These are phyloP conservation scores for Phalangium opilio DNA, from an alignment of 2,888 invertebrate species.

Conservation along the genomic window DNA sequence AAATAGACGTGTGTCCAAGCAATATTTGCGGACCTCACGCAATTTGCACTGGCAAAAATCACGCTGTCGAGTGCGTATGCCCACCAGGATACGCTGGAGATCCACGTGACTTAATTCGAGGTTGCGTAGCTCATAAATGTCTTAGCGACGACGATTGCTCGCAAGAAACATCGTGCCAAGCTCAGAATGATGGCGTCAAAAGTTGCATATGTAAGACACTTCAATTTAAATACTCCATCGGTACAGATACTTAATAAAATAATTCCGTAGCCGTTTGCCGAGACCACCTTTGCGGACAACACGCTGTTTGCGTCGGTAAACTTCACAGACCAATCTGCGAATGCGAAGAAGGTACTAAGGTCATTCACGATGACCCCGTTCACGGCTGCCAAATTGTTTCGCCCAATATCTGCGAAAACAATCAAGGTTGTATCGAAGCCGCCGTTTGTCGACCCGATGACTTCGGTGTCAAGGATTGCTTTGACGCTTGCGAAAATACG, in stretches of 20 bases:
- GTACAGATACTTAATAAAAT: neutral
- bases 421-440: neutral
- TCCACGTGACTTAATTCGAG: conserved; percentile 58
- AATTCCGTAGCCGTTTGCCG: conserved; percentile 4
- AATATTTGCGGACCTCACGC: conserved; percentile 61
- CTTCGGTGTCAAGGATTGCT: neutral
- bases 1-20: too few relatives aligned
- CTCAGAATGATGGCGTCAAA: too few relatives aligned
- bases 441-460: neutral
- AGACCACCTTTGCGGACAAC: conserved; percentile 46
- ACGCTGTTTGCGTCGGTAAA: conserved; percentile 63
- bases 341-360: conserved; percentile 59
- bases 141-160: too few relatives aligned
- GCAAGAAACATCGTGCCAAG: too few relatives aligned
- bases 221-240: too few relatives aligned
- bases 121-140: conserved; percentile 38
- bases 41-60: conserved; percentile 71
- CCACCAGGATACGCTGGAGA: conserved; percentile 60
- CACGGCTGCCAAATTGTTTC: conserved; percentile 10
- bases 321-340: conserved; percentile 56
- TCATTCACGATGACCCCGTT: conserved; percentile 31
- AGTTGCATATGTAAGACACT: too few relatives aligned
- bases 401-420: neutral
- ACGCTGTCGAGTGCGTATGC: conserved; percentile 77
- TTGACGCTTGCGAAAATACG: conserved; percentile 44